Evolutionary conservation across 2,888 invertebrate genomes (phyloP), one percentile per base, ranked within the genome.

Genomic region (Cerastis leucographa): DNA sequence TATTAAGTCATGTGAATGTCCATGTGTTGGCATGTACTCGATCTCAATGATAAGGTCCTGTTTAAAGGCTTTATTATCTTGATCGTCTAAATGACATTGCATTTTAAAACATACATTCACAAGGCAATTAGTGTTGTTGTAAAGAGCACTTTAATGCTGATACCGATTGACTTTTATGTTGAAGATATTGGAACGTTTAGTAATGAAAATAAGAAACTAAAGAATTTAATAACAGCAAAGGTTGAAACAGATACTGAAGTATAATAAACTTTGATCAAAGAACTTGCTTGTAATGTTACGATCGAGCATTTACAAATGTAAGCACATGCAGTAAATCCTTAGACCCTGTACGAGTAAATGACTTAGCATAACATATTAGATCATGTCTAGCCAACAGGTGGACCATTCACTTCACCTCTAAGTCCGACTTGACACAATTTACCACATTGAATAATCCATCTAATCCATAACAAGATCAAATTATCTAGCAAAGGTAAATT

Each of bases 1-100:
- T 88, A 93, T 91, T 90, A 88, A 85, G 87, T 86, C 89, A 90
- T 90, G 89, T 89, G 87, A 82, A 84, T 87, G 87, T 89, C 90
- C 92, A 92, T 91, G 92, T 92, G 91, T 80, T 85, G 72, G 85
- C 71, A 78, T 72, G 78, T 74, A 84, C 85, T 79, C 76, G 87
- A 83, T 83, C 67, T 81, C 77, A 80, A 77, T 77, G 78, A 87
- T 85, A 85, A 85, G 51, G 66, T 67, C 71, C 71, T 84, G 71
- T 67, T 77, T 49, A 81, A 78, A 87, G 69, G 67, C 54, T 85
- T 79, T 66, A 80, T 70, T 72, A 71, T 78, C 73, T 74, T 74
- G 72, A 83, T 85, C 71, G 76, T 40, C 65, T 68, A 42, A 69
- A 67, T 65, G 71, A 85, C 65, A 72, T 78, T 62, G 25, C n/a